A percentile compares a stretch with the other conserved stretches of the same genome.
Conservation (phyloP, 2,797 vertebrate genomes). For the Percopsis omiscomaycus region DNA sequence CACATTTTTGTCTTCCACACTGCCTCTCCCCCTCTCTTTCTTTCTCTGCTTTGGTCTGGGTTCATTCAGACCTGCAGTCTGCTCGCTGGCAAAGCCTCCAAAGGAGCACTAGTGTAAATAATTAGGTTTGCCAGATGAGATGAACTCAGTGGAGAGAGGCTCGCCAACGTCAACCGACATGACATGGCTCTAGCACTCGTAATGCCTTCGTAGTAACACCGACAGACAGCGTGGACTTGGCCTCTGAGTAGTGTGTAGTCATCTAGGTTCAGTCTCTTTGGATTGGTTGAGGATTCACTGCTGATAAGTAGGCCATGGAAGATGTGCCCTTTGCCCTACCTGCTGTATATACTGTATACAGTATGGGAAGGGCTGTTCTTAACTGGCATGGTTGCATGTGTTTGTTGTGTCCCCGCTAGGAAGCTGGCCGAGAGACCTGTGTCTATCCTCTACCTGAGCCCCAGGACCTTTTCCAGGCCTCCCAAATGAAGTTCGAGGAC, state of each 20-base stretch:
- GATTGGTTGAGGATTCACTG: conserved; percentile 43
- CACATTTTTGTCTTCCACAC: conserved; percentile 59
- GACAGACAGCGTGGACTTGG: conserved; percentile 41
- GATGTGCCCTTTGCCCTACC: conserved; percentile 47
- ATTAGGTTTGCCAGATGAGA: conserved; percentile 81
- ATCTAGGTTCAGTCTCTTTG: conserved; percentile 32
- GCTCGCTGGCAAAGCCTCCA: conserved; percentile 75
- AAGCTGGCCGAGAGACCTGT: conserved; percentile 90
- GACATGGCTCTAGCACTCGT: conserved; percentile 59
- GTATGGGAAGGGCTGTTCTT: conserved; percentile 22
- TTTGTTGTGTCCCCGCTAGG: conserved; percentile 69
- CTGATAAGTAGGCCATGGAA: conserved; percentile 47
- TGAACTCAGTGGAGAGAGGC: conserved; percentile 70
- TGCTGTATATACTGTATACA: conserved; percentile 20
- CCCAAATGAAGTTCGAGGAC: conserved; percentile 97
- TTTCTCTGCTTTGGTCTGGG: conserved; percentile 62
- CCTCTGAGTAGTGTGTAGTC: conserved; percentile 26
- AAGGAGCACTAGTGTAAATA: conserved; percentile 79
- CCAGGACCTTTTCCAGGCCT: conserved; percentile 94
- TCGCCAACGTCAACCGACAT: conserved; percentile 76
- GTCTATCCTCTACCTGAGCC: conserved; percentile 92
- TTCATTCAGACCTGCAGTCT: conserved; percentile 75
- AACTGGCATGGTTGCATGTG: conserved; percentile 37
- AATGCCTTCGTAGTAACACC: conserved; percentile 53
- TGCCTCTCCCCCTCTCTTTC: conserved; percentile 27